Evolutionary conservation across 2,888 invertebrate genomes (phyloP), one percentile per base, ranked within the genome.

Genomic region (Palloptera scutellata): DNA sequence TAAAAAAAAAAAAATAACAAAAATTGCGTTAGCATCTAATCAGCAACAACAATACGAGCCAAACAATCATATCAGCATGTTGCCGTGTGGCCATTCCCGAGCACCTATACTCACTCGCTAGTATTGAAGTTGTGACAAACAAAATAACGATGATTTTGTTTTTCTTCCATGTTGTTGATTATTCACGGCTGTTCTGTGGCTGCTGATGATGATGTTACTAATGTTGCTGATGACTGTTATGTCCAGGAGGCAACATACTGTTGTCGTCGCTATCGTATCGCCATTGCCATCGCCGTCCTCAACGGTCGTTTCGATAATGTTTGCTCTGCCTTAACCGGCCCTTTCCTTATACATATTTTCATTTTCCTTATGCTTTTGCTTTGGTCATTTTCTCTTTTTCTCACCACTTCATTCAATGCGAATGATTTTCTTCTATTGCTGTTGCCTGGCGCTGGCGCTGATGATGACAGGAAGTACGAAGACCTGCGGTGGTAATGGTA

Each of bases 181-280:
- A 30, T 30, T 30, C 30, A 30, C 30, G 30, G 6, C 6, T 30
- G 30, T 30, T 2, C 30, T 30, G 30, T 2, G 2, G 30, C 30
- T 30, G 41, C 4, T 58, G 20, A 19, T 43, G 60, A 10, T 45
- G 45, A 60, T 60, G 43, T 55, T 43, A 43, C 4, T 45, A 15
- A 60, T 60, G 43, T 55, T 64, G 52, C 19, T 61, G 59, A 53
- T 63, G 67, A 63, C 63, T 67, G 59, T 45, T 63, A 59, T 60
- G 63, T 60, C 61, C 67, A 54, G 59, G 42, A 61, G 61, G 48
- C 61, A 61, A 20, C 12, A 48, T 30, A 6, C 30, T 30, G 30
- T 30, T 30, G 30, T 30, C 30, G 30, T 30, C 30, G 30, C 30
- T 6, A 30, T 30, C 6, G 30, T n/a, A n/a, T n/a, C n/a, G n/a